These are phyloP conservation scores for Oostethus manadensis DNA, from an alignment of 2,113 vertebrate genomes.

Conservation along the genomic window DNA sequence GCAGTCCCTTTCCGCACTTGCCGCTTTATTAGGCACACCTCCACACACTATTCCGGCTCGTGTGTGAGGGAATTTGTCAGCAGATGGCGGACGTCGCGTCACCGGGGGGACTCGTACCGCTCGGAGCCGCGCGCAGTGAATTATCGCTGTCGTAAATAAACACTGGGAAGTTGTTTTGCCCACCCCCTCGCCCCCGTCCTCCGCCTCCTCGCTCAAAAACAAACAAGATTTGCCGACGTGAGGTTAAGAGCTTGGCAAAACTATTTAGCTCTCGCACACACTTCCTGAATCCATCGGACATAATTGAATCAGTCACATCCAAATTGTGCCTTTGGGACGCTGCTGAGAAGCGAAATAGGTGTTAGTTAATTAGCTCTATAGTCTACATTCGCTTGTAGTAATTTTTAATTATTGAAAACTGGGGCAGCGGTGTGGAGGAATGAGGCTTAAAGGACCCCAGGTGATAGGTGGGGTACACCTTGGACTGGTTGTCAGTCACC, in stretches of 20 bases:
- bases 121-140: too few relatives aligned
- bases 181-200: too few relatives aligned
- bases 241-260: background rate
- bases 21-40: too few relatives aligned
- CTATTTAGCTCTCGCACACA: background rate
- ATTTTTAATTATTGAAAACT: background rate
- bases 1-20: too few relatives aligned
- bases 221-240: background rate
- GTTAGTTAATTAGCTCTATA: background rate
- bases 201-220: background rate
- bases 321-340: background rate
- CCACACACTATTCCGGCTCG: too few relatives aligned
- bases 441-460: background rate
- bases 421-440: background rate
- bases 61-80: too few relatives aligned
- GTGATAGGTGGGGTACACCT: too few relatives aligned
- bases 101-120: too few relatives aligned
- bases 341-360: background rate
- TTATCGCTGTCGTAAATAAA: too few relatives aligned
- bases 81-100: too few relatives aligned
- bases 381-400: background rate
- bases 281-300: background rate
- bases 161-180: background rate
- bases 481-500: too few relatives aligned
- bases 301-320: slow-evolving; percentile 1